These are phyloP conservation scores for Pedetes capensis DNA, from an alignment of 2,113 vertebrate species.

Conservation along the genomic window DNA sequence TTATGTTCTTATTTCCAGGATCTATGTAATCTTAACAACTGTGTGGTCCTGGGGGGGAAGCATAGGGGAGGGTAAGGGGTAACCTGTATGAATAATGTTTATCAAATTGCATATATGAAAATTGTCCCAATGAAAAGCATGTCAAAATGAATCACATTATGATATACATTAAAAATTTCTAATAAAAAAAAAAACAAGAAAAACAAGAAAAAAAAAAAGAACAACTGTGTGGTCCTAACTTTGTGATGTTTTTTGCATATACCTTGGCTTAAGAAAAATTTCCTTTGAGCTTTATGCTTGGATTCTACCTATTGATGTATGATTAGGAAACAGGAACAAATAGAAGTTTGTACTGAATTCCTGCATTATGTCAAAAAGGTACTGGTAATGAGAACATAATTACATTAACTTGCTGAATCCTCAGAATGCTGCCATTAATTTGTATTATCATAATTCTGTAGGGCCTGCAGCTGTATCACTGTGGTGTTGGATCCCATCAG, in stretches of 20 bases:
- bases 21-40: background rate
- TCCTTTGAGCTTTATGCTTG: conserved; percentile 36
- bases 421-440: background rate
- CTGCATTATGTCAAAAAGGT: background rate
- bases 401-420: conserved; percentile 31
- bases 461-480: too few relatives aligned
- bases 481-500: too few relatives aligned
- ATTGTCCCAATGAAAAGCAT: too few relatives aligned
- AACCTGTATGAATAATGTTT: too few relatives aligned
- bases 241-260: background rate
- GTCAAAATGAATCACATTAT: too few relatives aligned
- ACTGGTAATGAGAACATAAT: background rate
- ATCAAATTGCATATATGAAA: too few relatives aligned
- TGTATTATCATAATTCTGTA: conserved; percentile 21
- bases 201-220: too few relatives aligned
- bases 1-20: background rate
- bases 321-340: background rate
- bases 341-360: background rate
- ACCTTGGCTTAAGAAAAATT: conserved; percentile 20
- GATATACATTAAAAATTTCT: too few relatives aligned
- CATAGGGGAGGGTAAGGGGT: too few relatives aligned
- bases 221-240: background rate
- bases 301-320: conserved; percentile 22
- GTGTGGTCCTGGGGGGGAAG: background rate
- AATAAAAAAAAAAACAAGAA: too few relatives aligned